Evolutionary conservation across 2,888 invertebrate species (phyloP), one percentile per base, ranked within the genome.

Genomic region (Drosophila rubida): DNA sequence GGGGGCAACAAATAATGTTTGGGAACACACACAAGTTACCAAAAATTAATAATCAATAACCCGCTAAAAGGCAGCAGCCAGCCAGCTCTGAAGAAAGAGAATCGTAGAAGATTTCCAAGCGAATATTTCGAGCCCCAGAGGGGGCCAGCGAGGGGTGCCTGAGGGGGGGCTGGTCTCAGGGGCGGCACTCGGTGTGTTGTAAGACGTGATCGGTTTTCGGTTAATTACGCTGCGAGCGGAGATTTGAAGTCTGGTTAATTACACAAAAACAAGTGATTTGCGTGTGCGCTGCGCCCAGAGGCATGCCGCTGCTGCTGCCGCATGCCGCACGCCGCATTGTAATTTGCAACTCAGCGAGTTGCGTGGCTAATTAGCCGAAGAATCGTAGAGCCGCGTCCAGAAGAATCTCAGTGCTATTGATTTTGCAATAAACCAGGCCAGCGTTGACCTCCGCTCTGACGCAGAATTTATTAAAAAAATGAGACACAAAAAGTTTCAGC

Each of bases 21-120:
- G 53, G 59, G 62, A 76, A 70, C 54, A 58, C 35, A 70, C 35
- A 69, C 44, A 70, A 39, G 32, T 53, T 62, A 65, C 65, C 54
- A 62, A 80, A 81, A 68, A 80, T 87, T 79, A 88, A 88, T 87
- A 85, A 88, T 85, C 85, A 85, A 85, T 85, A 88, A 81, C 87
- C 71, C 64, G 88, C 85, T 87, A 88, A 85, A 88, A 88, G 84
- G 73, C 82, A 81, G 61, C 60, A 73, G 71, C 55, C 51, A 64
- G 59, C 55, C 37, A 59, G 39, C 11, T 13, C 13, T 30, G 39
- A n/a, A 22, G n/a, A 30, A 39, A 60, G n/a, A 23, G 22, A 23
- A n/a, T 13, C 8, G 67, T 79, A 71, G 68, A 58, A 63, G 60
- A 84, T 60, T 58, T 67, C 58, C 32, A 67, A 55, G 60, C 76